Conservation (phyloP, 2,113 vertebrate genomes). For the Elaphurus davidianus region DNA sequence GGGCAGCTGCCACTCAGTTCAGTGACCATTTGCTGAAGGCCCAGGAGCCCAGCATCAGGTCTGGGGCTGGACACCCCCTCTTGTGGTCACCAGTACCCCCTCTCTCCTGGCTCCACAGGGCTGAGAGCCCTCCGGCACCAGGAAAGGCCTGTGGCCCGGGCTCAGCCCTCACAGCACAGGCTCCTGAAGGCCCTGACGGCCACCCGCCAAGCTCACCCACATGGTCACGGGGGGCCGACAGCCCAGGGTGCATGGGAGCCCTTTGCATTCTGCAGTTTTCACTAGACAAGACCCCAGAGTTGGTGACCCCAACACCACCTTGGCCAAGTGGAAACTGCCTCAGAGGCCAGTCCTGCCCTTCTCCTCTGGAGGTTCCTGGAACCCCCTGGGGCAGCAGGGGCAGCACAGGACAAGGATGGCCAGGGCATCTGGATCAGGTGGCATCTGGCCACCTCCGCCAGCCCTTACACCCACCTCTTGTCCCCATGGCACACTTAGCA, state of each 20-base stretch:
- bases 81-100: neutral
- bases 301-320: neutral
- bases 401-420: fast-evolving
- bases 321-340: neutral
- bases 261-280: neutral
- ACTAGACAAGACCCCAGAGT: neutral
- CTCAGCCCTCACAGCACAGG: neutral
- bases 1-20: neutral
- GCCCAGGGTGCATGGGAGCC: neutral
- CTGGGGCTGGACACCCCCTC: neutral
- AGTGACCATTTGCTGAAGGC: neutral
- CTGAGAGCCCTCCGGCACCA: neutral
- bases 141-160: neutral
- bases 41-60: neutral
- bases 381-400: neutral
- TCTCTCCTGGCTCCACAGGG: neutral
- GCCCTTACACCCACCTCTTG: neutral
- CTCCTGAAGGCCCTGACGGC: neutral
- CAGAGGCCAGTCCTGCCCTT: neutral
- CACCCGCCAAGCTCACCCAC: neutral
- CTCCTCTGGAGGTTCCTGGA: neutral
- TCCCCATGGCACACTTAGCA: neutral
- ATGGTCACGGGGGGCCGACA: neutral
- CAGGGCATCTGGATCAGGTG: neutral
- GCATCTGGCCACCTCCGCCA: neutral